phyloP scores from a whole-genome alignment of 2,888 invertebrate genomes.

The Nysson spinosus region DNA sequence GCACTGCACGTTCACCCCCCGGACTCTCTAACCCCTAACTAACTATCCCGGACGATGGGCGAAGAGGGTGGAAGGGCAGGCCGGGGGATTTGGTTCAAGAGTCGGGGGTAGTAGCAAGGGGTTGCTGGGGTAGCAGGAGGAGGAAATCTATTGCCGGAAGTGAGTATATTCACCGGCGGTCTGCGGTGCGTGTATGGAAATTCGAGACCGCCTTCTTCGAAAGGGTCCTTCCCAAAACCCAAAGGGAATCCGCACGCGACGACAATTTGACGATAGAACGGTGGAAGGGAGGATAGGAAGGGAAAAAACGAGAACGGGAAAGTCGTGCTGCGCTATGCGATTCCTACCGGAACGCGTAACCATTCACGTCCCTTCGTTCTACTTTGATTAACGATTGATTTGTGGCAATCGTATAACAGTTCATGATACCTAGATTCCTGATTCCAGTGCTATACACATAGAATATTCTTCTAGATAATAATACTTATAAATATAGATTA shows the following conservation, averaged over 20 bases:
- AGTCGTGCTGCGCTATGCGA: constrained; percentile 33
- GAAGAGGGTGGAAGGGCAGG: constrained; percentile 36
- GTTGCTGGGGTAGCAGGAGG: constrained; percentile 50
- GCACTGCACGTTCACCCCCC: constrained; percentile 46
- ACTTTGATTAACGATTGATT: constrained; percentile 51
- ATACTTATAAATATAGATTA: too few relatives aligned
- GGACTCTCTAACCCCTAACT: constrained; percentile 64
- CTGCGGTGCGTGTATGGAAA: constrained; percentile 73
- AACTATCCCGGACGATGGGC: constrained; percentile 59
- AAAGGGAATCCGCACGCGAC: constrained; percentile 67
- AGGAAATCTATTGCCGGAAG: constrained; percentile 77
- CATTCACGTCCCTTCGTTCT: constrained; percentile 7
- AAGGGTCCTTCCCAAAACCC: constrained; percentile 55
- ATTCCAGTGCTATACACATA: too few relatives aligned
- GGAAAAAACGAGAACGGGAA: constrained; percentile 8
- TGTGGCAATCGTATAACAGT: too few relatives aligned
- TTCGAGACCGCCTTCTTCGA: constrained; percentile 65
- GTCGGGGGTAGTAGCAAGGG: constrained; percentile 42
- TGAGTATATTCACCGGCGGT: constrained; percentile 73
- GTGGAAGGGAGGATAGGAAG: not conserved
- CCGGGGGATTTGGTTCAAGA: not conserved
- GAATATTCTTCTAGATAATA: too few relatives aligned
- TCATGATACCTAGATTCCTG: too few relatives aligned
- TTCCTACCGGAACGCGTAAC: constrained; percentile 39
- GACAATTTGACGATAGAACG: constrained; percentile 60